These are phyloP conservation scores for Neodiprion fabricii DNA, from an alignment of 1,140 invertebrate genomes.

Conservation along the genomic window DNA sequence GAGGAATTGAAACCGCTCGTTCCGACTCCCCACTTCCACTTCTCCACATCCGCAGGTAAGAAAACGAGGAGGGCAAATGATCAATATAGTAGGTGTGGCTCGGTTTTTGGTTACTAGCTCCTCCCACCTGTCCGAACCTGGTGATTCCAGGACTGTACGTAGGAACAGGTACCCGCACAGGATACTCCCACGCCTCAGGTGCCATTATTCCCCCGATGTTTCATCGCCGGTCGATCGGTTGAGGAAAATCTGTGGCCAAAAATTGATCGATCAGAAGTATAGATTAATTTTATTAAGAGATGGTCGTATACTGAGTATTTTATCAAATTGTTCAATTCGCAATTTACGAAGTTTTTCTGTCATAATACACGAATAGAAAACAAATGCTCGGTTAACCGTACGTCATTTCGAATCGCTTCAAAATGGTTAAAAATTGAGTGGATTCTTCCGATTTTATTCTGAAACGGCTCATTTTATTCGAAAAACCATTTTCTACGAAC, in stretches of 20 bases:
- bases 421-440: no score
- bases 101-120: slow-evolving; percentile 28
- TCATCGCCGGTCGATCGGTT: slow-evolving; percentile 8
- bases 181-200: slow-evolving; percentile 26
- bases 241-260: not conserved
- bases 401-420: no score
- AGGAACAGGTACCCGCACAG: not conserved
- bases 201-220: slow-evolving; percentile 2
- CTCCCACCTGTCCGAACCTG: slow-evolving; percentile 37
- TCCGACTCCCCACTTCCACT: slow-evolving; percentile 1
- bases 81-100: slow-evolving; percentile 36
- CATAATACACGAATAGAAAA: no score
- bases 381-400: no score
- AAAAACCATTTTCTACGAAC: no score
- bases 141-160: not conserved
- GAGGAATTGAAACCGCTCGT: slow-evolving; percentile 1
- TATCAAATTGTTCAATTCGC: not conserved
- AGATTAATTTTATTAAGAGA: slow-evolving; percentile 5
- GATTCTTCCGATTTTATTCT: no score
- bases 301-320: not conserved
- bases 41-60: slow-evolving; percentile 10
- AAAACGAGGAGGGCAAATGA: slow-evolving; percentile 23
- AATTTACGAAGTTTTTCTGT: no score
- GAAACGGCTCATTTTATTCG: no score
- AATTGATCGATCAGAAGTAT: not conserved